Conservation (phyloP, 2,888 invertebrate species). For the Andrena chrysosceles region DNA sequence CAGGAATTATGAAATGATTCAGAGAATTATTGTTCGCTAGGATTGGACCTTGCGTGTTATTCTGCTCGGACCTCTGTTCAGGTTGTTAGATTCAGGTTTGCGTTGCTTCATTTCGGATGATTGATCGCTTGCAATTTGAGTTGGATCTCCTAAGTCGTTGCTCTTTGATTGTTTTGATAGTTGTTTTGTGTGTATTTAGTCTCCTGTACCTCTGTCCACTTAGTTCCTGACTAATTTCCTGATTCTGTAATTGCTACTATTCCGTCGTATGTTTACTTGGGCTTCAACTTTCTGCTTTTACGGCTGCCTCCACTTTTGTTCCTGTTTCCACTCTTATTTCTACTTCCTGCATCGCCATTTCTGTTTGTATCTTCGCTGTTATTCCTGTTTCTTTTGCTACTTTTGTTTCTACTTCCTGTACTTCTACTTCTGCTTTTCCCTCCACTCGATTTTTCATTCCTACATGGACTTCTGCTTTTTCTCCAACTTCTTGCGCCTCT, state of each 20-base stretch:
- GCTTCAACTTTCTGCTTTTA: too few relatives aligned
- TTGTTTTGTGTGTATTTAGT: background rate
- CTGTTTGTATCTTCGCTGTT: background rate
- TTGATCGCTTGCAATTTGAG: background rate
- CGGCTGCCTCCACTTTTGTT: background rate
- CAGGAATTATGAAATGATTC: constrained; percentile 9
- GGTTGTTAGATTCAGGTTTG: background rate
- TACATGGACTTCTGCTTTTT: background rate
- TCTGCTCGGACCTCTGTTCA: background rate
- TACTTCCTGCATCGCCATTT: constrained; percentile 8
- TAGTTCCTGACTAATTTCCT: background rate
- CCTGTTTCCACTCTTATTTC: background rate
- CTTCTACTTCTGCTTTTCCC: background rate
- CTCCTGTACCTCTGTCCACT: background rate
- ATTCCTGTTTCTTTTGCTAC: background rate
- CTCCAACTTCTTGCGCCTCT: constrained; percentile 9
- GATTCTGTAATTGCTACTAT: background rate
- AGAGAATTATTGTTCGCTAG: background rate
- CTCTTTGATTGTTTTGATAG: background rate
- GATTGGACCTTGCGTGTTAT: background rate
- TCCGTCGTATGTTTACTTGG: background rate
- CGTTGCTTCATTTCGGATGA: background rate
- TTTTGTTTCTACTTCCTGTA: background rate
- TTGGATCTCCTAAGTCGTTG: background rate
- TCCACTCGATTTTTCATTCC: background rate